A percentile compares a stretch with the other conserved stretches of the same genome.
These are phyloP conservation scores for Stenodera caucasica DNA, from an alignment of 2,888 invertebrate species.

Conservation along the genomic window DNA sequence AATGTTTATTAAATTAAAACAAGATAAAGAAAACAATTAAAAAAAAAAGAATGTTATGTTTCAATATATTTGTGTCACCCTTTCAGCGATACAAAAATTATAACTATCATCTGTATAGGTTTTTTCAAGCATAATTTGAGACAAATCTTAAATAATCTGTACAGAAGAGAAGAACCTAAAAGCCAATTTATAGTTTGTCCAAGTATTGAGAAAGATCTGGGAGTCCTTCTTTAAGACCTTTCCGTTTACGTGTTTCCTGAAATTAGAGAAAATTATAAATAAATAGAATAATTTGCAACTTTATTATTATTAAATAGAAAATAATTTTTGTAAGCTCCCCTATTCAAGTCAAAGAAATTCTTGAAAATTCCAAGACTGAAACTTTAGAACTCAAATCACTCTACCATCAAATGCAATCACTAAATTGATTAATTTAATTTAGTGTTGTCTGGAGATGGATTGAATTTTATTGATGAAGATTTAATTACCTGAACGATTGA, in stretches of 20 bases:
- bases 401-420: conserved; percentile 55
- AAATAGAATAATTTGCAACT: too few relatives aligned
- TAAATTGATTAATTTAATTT: conserved; percentile 32
- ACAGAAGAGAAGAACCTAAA: conserved; percentile 48
- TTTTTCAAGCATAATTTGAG: conserved; percentile 29
- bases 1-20: neutral
- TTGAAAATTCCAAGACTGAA: conserved; percentile 50
- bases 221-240: conserved; percentile 97
- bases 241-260: conserved; percentile 95
- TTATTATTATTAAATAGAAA: conserved; percentile 5
- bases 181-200: conserved; percentile 91
- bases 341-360: conserved; percentile 54
- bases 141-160: conserved; percentile 52
- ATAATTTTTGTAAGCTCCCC: conserved; percentile 53
- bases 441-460: conserved; percentile 50
- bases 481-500: conserved; percentile 71
- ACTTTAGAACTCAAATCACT: conserved; percentile 53
- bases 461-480: neutral
- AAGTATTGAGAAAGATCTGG: conserved; percentile 94
- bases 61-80: conserved; percentile 19
- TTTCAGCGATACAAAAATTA: conserved; percentile 24
- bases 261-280: conserved; percentile 42
- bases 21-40: neutral
- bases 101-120: conserved; percentile 27
- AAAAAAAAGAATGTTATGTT: conserved; percentile 10